Evolutionary conservation across 2,797 vertebrate species (phyloP), one percentile per base, ranked within the genome.

Genomic region (Scleropages formosus): DNA sequence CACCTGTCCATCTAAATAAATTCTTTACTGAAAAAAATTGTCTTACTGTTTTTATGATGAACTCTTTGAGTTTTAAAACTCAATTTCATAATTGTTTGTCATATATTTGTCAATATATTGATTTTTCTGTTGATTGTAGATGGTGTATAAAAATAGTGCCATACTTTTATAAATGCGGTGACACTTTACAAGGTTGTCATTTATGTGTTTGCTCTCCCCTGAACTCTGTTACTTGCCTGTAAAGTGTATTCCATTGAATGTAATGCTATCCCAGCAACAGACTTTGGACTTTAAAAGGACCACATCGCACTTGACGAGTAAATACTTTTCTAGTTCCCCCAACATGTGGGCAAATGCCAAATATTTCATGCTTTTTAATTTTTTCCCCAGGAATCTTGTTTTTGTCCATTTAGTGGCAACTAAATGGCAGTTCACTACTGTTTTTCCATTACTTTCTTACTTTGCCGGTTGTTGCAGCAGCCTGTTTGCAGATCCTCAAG

Each of bases 201-300:
- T 69, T 51, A 69, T 69, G 69, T 58, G 27, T 71, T 71, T 71
- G 24, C 51, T 69, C 69, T 71, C 69, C 26, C 26, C 51, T 71
- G 69, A 71, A 71, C 69, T 71, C 69, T 71, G 69, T 71, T 71
- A 71, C 46, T 26, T 71, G 69, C 71, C 51, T 71, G 69, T 58
- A 71, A 58, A 71, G 71, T 71, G n/a, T 58, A 71, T 49, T 69
- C 22, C 20, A 24, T 31, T 71, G 31, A 39, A 39, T 6, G 31
- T 58, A 71, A 56, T 26, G 58, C 26, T 24, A 58, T 71, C 51
- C 51, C 56, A 60, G n/a, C 31, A 27, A 18, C 20, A 22, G 71
- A 60, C 71, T 72, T 72, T 72, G 71, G 56, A 72, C 71, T 56
- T 72, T 61, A 4, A 58, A 59, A 27, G 53, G 26, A 59, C 24